Evolutionary conservation across 1,140 invertebrate genomes (phyloP).

Genomic region (Portunus trituberculatus): DNA sequence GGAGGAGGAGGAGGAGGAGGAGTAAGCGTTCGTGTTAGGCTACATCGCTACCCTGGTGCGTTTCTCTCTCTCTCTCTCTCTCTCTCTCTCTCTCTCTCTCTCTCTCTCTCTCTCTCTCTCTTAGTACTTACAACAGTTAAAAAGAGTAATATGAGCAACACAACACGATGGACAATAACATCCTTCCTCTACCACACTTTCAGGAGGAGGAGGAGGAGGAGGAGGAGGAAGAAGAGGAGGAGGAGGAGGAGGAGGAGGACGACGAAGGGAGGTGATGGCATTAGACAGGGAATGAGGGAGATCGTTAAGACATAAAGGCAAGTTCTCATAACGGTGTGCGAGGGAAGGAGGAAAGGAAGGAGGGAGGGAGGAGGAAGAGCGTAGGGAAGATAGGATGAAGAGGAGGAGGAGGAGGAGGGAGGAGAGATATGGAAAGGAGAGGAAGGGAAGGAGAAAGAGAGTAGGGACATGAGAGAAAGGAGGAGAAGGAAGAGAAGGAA

Average conservation of each 20-base stretch:
- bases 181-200: too few species aligned
- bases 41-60: too few species aligned
- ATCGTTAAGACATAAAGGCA: not conserved
- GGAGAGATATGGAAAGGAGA: too few species aligned
- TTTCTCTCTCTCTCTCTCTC: not conserved
- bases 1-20: not conserved
- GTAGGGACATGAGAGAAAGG: not conserved
- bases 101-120: too few species aligned
- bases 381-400: not conserved
- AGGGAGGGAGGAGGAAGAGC: not conserved
- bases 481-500: not conserved
- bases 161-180: too few species aligned
- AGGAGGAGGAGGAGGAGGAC: too few species aligned
- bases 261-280: not conserved
- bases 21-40: not conserved
- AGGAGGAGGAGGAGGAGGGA: not conserved
- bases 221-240: not conserved
- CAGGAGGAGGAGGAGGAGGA: too few species aligned
- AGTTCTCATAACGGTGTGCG: not conserved
- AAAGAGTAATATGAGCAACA: too few species aligned
- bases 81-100: too few species aligned
- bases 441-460: not conserved
- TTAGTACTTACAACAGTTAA: too few species aligned
- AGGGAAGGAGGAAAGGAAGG: not conserved
- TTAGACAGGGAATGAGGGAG: slow-evolving; percentile 30